Evolutionary conservation across 1,140 invertebrate genomes (phyloP), one percentile per base, ranked within the genome.

Genomic region (Drosophila rufa): DNA sequence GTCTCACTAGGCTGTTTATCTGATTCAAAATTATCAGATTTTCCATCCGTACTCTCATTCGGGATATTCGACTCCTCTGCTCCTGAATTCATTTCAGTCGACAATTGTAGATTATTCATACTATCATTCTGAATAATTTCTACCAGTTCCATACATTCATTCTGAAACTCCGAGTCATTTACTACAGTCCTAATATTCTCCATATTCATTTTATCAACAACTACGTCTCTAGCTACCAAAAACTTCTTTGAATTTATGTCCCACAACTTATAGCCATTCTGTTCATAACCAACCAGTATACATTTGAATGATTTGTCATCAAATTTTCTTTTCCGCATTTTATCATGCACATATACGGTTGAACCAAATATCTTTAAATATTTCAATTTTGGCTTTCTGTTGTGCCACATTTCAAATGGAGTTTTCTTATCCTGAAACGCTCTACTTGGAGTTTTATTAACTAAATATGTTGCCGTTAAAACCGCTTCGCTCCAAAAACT

Each of bases 301-400:
- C 27, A 30, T 51, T 64, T 64, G 40, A 42, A 51, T 17, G 61
- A 46, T 25, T 65, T 64, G 17, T 64, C 50, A 45, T 64, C 27
- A 43, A 55, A 64, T 56, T 51, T 62, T 75, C 67, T 19, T 22
- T 51, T 71, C 38, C 30, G 61, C 17, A 48, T 50, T 70, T 42
- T 38, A 30, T 19, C 67, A 30, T 47, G 51, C 36, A 12, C 36
- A 40, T 69, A 42, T 19, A 48, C 58, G 14, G 58, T 60, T 47
- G 45, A 33, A 15, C 47, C 33, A 27, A 61, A 61, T 15, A 61
- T 33, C 25, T 22, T 61, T 25, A 61, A 48, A 61, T 61, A 22
- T 48, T 50, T 43, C 42, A 43, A 17, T 7, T 27, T 51, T 11
- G 48, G 47, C n/a, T 51, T 62, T 62, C 22, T 50, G 25, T 50